Conservation (phyloP, 2,797 vertebrate species). For the Micropoecilia bifurca region DNA sequence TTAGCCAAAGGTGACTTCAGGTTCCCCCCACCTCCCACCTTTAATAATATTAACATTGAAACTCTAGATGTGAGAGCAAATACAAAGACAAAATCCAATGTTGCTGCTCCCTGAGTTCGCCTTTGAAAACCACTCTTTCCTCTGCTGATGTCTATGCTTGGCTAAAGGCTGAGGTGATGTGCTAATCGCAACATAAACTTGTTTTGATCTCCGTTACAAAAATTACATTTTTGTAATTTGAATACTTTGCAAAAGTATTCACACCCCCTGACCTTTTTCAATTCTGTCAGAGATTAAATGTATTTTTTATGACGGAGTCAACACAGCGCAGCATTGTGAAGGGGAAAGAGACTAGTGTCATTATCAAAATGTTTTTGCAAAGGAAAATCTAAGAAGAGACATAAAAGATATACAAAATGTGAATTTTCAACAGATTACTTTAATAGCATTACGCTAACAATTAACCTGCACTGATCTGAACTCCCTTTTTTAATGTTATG, state of each 20-base stretch:
- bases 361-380: background rate
- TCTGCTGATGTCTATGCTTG: constrained; percentile 32
- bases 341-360: background rate
- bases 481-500: background rate
- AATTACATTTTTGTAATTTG: background rate
- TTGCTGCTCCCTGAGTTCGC: constrained; percentile 2
- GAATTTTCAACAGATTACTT: background rate
- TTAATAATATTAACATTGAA: constrained; percentile 32
- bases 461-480: background rate
- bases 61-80: constrained; percentile 29
- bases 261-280: background rate
- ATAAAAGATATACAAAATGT: background rate
- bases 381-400: background rate
- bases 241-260: background rate
- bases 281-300: background rate
- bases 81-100: constrained; percentile 30
- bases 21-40: background rate
- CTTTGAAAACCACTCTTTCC: constrained; percentile 33
- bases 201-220: constrained; percentile 12
- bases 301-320: background rate
- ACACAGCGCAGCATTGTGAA: background rate
- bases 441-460: background rate
- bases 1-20: constrained; percentile 21
- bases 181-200: constrained; percentile 22
- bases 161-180: constrained; percentile 8